These are phyloP conservation scores for Cavia porcellus DNA, from an alignment of 2,113 vertebrate species.

Conservation along the genomic window DNA sequence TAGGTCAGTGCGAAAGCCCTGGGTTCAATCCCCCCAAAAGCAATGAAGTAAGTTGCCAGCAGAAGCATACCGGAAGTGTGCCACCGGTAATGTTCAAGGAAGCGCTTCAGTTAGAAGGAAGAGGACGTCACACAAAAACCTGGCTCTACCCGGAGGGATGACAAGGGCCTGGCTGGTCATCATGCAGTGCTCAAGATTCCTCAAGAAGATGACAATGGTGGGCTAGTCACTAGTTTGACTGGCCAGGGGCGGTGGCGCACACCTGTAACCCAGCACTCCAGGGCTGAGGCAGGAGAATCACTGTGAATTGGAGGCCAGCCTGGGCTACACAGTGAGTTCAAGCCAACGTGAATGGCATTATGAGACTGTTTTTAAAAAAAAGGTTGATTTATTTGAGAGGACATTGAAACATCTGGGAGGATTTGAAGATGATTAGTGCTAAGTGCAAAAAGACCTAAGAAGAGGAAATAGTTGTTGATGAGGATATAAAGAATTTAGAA, in stretches of 20 bases:
- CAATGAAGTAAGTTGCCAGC: not conserved
- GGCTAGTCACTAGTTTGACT: not conserved
- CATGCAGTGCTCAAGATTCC: no score
- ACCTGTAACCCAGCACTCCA: no score
- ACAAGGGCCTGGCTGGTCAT: not conserved
- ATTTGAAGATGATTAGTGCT: conserved; percentile 26
- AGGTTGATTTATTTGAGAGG: not conserved
- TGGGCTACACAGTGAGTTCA: no score
- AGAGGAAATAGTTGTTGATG: not conserved
- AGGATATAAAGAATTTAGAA: not conserved
- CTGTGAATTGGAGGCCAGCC: no score
- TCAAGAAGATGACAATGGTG: conserved; percentile 17
- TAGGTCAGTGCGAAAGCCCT: not conserved
- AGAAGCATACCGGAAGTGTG: not conserved
- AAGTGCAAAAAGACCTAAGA: conserved; percentile 1
- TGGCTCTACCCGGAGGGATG: not conserved
- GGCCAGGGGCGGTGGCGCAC: not conserved
- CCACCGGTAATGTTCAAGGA: not conserved
- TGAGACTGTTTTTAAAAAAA: not conserved
- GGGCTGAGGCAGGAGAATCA: no score
- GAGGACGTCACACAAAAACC: not conserved
- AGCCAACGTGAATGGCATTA: not conserved
- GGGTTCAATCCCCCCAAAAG: not conserved
- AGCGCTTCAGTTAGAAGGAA: not conserved
- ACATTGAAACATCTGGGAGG: not conserved